Percentiles rank a stretch among this genome's conserved stretches.
phyloP scores from a whole-genome alignment of 2,888 invertebrate genomes.

The Ashinkailepas kermadecensis region DNA sequence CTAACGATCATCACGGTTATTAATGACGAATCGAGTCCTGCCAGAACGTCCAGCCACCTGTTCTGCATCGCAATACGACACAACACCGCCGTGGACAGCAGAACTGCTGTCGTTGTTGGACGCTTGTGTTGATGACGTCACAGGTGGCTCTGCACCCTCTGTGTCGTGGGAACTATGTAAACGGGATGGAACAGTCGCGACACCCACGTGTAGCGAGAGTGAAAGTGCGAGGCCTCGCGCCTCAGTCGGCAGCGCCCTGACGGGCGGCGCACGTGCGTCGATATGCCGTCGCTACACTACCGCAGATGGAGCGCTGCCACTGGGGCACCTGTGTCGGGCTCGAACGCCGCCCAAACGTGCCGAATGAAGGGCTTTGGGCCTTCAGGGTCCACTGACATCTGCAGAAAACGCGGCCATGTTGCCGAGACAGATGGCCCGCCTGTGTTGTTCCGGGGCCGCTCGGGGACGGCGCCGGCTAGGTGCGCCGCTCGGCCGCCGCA shows the following conservation, averaged over 20 bases:
- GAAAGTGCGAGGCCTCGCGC: background rate
- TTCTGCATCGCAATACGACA: background rate
- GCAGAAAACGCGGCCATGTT: background rate
- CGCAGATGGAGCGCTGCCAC: background rate
- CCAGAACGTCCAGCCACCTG: background rate
- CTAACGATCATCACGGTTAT: too few species aligned
- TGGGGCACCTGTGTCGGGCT: background rate
- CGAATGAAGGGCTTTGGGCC: background rate
- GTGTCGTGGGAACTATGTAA: background rate
- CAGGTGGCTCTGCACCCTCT: background rate
- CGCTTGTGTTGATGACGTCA: background rate
- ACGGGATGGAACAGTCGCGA: background rate
- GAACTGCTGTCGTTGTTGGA: background rate
- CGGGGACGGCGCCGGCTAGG: background rate
- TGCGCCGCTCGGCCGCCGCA: background rate
- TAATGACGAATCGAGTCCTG: too few species aligned
- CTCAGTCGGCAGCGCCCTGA: background rate
- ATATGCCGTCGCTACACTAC: background rate
- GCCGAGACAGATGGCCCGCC: too few species aligned
- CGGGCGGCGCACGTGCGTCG: background rate
- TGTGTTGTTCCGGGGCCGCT: too few species aligned
- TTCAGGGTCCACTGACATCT: background rate
- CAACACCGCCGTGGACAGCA: background rate
- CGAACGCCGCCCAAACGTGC: too few species aligned
- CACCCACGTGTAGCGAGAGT: background rate